Base-by-base conservation (phyloP, 2,113 vertebrate species). In the Bubo scandiacus region DNA sequence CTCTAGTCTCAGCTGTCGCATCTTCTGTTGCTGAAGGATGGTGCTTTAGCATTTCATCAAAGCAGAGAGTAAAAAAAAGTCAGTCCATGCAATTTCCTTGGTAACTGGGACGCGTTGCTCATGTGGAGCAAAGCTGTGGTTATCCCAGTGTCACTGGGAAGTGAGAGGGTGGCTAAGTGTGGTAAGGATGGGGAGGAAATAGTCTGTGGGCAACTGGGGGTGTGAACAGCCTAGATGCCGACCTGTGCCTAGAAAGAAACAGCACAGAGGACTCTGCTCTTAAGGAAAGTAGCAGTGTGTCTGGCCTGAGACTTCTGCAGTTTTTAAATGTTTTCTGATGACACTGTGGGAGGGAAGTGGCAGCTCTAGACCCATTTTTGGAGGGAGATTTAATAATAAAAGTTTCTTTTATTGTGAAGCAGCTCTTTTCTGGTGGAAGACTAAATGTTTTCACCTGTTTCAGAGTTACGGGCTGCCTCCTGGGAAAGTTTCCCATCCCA, bases 11-110 rank as follows among this genome's bases (percentile, higher is more conserved):
- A 71, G 57, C 54, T 91, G 84, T 40, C 0, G 0, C 3, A 3
- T 81, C 95, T 89, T 57, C 81, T 96, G 32, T 19, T 88, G 78
- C 90, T 88, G 88, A 90, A 93, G 61, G 62, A 49, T 75, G 57
- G 12, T 90, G 62, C 71, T 90, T 85, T 40, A 86, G 79, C 57
- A 65, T 88, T 94, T 92, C 70, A 90, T 92, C 70, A 90, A 90
- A 94, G 74, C 57, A 82, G 52, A 70, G 25, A 66, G 43, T 78
- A 23, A 81, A 88, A 75, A 67, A 90, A 40, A 47, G 43, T 68
- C 90, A 80, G 57, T 85, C 57, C 38, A 3, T 27, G 51, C 0
- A 0, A 82, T 75, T 83, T 65, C 34, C 45, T 47, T 93, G 71
- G 70, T 92, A 88, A 81, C 58, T 92, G 82, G 74, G 58, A 27